Conservation (phyloP, 2,888 invertebrate genomes). For the Metalampra italica region DNA sequence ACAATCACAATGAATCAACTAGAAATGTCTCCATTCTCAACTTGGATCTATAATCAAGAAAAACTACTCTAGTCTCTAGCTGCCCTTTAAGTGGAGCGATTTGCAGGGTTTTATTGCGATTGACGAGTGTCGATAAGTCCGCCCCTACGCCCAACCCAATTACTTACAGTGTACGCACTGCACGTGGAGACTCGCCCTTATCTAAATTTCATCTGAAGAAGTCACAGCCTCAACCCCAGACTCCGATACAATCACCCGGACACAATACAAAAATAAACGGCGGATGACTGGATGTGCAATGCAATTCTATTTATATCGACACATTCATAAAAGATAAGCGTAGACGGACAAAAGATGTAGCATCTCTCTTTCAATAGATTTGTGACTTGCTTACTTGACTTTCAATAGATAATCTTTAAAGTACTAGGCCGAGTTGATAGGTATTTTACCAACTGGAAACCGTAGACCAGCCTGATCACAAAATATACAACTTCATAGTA, state of each 20-base stretch:
- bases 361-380: constrained; percentile 22
- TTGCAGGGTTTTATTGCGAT: constrained; percentile 71
- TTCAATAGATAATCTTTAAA: constrained; percentile 24
- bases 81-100: constrained; percentile 25
- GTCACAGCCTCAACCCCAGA: constrained; percentile 35
- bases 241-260: constrained; percentile 12
- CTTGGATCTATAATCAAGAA: background rate
- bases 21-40: background rate
- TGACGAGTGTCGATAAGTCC: constrained; percentile 58
- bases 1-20: too few species aligned
- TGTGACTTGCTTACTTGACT: constrained; percentile 24
- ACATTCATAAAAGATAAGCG: constrained; percentile 37
- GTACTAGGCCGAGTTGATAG: background rate
- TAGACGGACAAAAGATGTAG: constrained; percentile 35
- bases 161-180: constrained; percentile 53
- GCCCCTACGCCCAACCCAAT: constrained; percentile 59
- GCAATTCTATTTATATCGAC: constrained; percentile 51
- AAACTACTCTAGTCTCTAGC: constrained; percentile 1
- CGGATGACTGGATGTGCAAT: constrained; percentile 32
- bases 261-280: constrained; percentile 17
- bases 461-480: too few species aligned
- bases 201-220: constrained; percentile 69
- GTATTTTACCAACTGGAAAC: too few species aligned
- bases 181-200: constrained; percentile 48
- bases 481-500: too few species aligned